A percentile compares a stretch with the other conserved stretches of the same genome.
Conservation (phyloP, 2,113 vertebrate species). For the Anser brachyrhynchus region DNA sequence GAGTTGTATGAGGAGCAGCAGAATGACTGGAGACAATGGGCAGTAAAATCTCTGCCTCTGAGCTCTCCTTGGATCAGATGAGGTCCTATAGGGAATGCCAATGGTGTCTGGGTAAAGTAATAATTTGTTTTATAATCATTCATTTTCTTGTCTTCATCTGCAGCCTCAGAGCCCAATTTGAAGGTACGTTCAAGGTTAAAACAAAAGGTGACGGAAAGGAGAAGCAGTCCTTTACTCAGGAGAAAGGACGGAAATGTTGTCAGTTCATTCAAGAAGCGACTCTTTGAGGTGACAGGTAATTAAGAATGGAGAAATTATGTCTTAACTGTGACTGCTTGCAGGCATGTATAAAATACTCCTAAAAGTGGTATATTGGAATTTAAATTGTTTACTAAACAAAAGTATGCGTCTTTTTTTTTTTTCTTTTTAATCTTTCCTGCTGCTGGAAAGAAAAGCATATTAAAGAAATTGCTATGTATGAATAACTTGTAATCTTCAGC, state of each 20-base stretch:
- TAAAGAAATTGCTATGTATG: neutral
- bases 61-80: neutral
- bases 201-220: constrained; percentile 97
- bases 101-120: neutral
- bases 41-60: neutral
- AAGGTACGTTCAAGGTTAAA: constrained; percentile 99
- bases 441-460: neutral
- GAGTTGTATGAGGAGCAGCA: neutral
- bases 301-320: constrained; percentile 36
- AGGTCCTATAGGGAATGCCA: neutral
- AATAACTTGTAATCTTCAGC: neutral
- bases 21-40: neutral
- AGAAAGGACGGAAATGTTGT: constrained; percentile 91
- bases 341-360: neutral
- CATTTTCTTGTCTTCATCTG: constrained; percentile 60
- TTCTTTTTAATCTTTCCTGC: neutral
- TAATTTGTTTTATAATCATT: neutral
- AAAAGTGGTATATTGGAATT: neutral
- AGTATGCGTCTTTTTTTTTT: neutral
- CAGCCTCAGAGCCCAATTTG: constrained; percentile 98
- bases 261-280: constrained; percentile 95
- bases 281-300: constrained; percentile 95
- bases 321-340: neutral
- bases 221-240: constrained; percentile 96
- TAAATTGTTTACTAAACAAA: neutral